Evolutionary conservation across 1,140 invertebrate species (phyloP).

Genomic region (Drosophila obscura): DNA sequence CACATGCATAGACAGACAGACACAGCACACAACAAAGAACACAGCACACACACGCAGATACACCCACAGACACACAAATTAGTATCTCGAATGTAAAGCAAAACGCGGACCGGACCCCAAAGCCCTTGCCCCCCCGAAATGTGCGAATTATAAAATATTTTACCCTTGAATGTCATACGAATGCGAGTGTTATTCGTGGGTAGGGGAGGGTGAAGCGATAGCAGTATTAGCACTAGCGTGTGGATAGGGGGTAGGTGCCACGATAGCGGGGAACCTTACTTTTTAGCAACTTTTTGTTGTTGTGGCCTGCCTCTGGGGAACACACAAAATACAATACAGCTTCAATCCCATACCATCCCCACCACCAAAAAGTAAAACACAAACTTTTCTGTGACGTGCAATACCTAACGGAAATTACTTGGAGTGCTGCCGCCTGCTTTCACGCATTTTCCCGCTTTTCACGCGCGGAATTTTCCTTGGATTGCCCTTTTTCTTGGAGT

Average conservation of each 20-base stretch:
- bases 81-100: constrained; percentile 19
- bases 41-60: constrained; percentile 10
- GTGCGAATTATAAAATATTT: constrained; percentile 75
- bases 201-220: neutral
- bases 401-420: constrained; percentile 68
- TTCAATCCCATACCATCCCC: neutral
- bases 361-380: neutral
- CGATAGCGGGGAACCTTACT: constrained; percentile 33
- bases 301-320: constrained; percentile 8
- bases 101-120: constrained; percentile 36
- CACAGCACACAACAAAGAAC: constrained; percentile 1
- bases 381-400: constrained; percentile 59
- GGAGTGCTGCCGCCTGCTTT: constrained; percentile 49
- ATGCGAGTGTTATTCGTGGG: constrained; percentile 12
- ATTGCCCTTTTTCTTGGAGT: constrained; percentile 63
- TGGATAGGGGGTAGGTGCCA: neutral
- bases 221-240: constrained; percentile 16
- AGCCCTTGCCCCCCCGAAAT: constrained; percentile 41
- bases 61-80: constrained; percentile 36
- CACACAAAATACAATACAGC: constrained; percentile 20
- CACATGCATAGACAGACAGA: constrained; percentile 6
- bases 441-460: constrained; percentile 51
- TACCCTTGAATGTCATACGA: constrained; percentile 68
- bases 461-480: constrained; percentile 56
- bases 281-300: constrained; percentile 53